phyloP scores from a whole-genome alignment of 2,113 vertebrate genomes.

The Petrocephalus zakoni region DNA sequence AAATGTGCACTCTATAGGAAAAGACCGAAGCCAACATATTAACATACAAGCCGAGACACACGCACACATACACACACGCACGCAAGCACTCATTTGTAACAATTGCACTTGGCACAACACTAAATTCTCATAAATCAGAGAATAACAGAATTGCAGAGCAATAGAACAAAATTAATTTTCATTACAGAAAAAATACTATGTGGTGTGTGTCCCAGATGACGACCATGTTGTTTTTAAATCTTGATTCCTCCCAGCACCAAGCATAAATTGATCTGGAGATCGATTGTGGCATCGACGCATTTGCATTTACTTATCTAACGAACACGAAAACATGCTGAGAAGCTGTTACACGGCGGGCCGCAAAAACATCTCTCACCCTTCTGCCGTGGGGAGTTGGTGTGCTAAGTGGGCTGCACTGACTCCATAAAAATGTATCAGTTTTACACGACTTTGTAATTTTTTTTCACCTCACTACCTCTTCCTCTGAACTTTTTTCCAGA shows the following conservation, averaged over 20 bases:
- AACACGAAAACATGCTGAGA: neutral
- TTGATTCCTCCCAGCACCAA: neutral
- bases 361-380: neutral
- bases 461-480: neutral
- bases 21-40: neutral
- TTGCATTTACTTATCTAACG: neutral
- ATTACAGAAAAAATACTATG: too few relatives aligned
- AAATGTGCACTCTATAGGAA: slow-evolving; percentile 13
- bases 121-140: neutral
- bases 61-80: neutral
- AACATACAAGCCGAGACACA: neutral
- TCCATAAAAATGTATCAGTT: neutral
- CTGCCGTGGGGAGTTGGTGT: neutral
- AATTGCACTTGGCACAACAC: neutral
- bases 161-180: neutral
- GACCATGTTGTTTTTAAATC: neutral
- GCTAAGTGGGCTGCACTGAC: neutral
- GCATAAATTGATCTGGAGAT: neutral
- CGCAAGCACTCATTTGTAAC: neutral
- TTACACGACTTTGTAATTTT: neutral
- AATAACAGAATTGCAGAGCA: neutral
- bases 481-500: neutral
- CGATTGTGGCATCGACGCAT: neutral
- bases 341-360: neutral
- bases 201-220: neutral